Conservation (phyloP, 2,113 vertebrate genomes). For the Tachysurus vachellii region DNA sequence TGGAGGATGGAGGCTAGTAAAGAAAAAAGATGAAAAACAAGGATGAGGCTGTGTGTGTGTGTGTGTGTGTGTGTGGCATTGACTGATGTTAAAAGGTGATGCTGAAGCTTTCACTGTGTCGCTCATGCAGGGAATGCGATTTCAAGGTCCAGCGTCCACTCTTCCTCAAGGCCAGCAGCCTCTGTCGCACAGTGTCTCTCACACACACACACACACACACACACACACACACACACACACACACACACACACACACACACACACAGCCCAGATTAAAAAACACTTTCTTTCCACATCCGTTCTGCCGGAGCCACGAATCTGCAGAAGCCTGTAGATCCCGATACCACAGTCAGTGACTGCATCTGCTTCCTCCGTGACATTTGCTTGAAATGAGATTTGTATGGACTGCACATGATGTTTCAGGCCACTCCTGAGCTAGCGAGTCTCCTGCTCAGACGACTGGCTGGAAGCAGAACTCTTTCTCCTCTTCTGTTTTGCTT, state of each 20-base stretch:
- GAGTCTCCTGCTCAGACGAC: constrained; percentile 22
- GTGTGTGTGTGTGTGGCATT: constrained; percentile 15
- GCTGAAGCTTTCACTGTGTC: constrained; percentile 31
- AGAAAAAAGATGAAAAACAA: constrained; percentile 7
- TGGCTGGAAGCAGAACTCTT: constrained; percentile 18
- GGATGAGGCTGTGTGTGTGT: constrained; percentile 19
- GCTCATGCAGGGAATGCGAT: constrained; percentile 48
- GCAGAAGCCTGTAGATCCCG: constrained; percentile 15
- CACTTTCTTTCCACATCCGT: not conserved
- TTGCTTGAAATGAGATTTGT: constrained; percentile 20
- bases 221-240: too few relatives aligned
- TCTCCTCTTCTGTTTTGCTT: not conserved
- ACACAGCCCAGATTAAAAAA: constrained; percentile 20
- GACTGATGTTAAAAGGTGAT: constrained; percentile 28
- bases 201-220: not conserved
- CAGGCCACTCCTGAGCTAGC: not conserved
- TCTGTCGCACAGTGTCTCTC: not conserved
- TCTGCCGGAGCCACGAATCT: constrained; percentile 2
- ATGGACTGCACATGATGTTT: constrained; percentile 4
- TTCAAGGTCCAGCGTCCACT: constrained; percentile 46
- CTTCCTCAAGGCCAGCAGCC: constrained; percentile 21
- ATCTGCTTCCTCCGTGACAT: constrained; percentile 10
- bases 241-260: not conserved
- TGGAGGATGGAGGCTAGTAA: constrained; percentile 12
- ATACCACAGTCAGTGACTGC: constrained; percentile 11